Base-by-base conservation (phyloP, 2,888 invertebrate genomes). In the Protophormia terraenovae region DNA sequence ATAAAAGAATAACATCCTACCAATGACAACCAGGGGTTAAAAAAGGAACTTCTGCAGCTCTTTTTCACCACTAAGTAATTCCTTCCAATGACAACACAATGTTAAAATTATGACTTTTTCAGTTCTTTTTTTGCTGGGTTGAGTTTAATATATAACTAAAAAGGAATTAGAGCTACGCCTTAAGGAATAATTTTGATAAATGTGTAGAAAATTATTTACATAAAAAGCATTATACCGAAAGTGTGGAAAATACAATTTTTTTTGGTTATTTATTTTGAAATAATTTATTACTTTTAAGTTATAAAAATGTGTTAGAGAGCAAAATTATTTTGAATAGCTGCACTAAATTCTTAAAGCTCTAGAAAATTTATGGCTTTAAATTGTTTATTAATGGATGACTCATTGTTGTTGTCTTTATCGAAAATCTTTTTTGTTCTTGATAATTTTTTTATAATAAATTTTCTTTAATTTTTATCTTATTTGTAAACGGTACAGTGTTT, bases 141-240 rank as follows among this genome's bases (percentile, higher is more conserved):
- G n/a, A n/a, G n/a, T n/a, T 38, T 27, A 14, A 27, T n/a, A 29
- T 64, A 41, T 45, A n/a, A 66, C n/a, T n/a, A n/a, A n/a, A n/a
- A 58, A 79, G 72, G 55, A 45, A 62, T 64, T 16, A 35, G 24
- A 66, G 24, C 41, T 58, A 58, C 19, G 80, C 80, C 66, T 73
- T 27, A 27, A 50, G 73, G 10, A 50, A 27, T n/a, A 35, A 47
- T 73, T 66, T 66, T 73, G 55, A 78, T 50, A 58, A 66, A 80
- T 80, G 55, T 80, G 47, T 47, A 66, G 35, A 67, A 67, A 67
- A 67, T 73, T 73, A n/a, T 41, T 27, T 12, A 35, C 16, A 27
- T 29, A 10, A 1, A 22, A n/a, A n/a, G n/a, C n/a, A n/a, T 5
- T 22, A 16, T 14, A 8, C 8, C n/a, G 10, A 3, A 71, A 32